Conservation (phyloP, 2,113 vertebrate species). For the Gadus chalcogrammus region DNA sequence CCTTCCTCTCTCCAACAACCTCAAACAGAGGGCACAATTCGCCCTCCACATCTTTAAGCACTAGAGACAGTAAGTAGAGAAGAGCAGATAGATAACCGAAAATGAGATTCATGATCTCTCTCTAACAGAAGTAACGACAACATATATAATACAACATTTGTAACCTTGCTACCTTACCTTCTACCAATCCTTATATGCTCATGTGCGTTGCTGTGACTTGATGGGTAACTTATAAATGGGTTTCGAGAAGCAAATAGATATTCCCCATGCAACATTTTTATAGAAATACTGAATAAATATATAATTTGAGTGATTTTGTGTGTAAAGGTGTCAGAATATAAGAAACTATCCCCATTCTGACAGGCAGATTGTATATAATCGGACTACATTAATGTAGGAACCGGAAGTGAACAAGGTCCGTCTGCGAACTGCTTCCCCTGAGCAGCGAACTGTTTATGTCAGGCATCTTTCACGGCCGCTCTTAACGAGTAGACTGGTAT, state of each 20-base stretch:
- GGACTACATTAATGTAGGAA: conserved; percentile 13
- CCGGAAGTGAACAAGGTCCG: conserved; percentile 45
- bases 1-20: conserved; percentile 18
- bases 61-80: background rate
- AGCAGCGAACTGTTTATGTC: background rate
- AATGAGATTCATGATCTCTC: too few relatives aligned
- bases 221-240: too few relatives aligned
- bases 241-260: too few relatives aligned
- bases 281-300: too few relatives aligned
- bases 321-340: background rate
- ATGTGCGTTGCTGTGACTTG: too few relatives aligned
- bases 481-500: background rate
- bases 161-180: too few relatives aligned
- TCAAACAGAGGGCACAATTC: conserved; percentile 19
- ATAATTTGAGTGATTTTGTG: too few relatives aligned
- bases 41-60: conserved; percentile 61
- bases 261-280: too few relatives aligned
- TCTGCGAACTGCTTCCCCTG: conserved; percentile 54
- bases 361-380: conserved; percentile 4
- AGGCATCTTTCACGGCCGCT: background rate
- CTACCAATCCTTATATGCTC: too few relatives aligned
- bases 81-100: background rate
- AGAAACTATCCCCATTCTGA: background rate
- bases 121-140: too few relatives aligned
- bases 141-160: too few relatives aligned